Evolutionary conservation across 2,888 invertebrate species (phyloP), one percentile per base, ranked within the genome.

Genomic region (Xestia xanthographa): DNA sequence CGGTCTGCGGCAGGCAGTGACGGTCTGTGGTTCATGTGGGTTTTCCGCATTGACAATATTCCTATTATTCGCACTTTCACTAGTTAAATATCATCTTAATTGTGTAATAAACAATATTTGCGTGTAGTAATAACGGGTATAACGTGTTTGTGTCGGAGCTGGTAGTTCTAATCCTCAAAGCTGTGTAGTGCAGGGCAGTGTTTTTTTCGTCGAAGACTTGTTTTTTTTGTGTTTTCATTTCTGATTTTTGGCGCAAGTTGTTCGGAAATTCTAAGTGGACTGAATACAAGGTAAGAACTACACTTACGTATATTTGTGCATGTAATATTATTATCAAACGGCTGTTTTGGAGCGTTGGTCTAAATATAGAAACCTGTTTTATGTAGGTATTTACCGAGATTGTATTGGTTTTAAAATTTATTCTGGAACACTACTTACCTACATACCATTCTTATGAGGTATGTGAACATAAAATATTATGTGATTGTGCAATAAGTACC

Each of bases 1-100:
- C 93, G 92, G 94, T 93, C 90, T 93, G 94, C 90, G 89, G 92
- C 77, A 92, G 91, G 83, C 75, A 91, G 92, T 90, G 87, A 89
- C 79, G 84, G 75, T 69, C 75, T 67, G 45, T 45, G 72, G 68
- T 72, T 71, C 65, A 58, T 79, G 87, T 84, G 81, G 45, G 79
- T 86, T 90, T 88, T 90, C 84, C 87, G 89, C 88, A 90, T 90
- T 91, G 85, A 85, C 77, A 89, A 88, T 87, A 90, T 87, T 91
- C 84, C 83, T 79, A 82, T 86, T 88, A 91, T 90, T 92, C 93
- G 94, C 88, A 94, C 93, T 95, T 95, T 95, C 93, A 93, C 94
- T 87, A 86, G 84, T 88, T 91, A 90, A 88, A 79, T 82, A 82
- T 76, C 70, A 86, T 80, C 75, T 70, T 84, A 60, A 90, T 91